Base-by-base conservation (phyloP, 2,113 vertebrate genomes). In the Meriones unguiculatus region DNA sequence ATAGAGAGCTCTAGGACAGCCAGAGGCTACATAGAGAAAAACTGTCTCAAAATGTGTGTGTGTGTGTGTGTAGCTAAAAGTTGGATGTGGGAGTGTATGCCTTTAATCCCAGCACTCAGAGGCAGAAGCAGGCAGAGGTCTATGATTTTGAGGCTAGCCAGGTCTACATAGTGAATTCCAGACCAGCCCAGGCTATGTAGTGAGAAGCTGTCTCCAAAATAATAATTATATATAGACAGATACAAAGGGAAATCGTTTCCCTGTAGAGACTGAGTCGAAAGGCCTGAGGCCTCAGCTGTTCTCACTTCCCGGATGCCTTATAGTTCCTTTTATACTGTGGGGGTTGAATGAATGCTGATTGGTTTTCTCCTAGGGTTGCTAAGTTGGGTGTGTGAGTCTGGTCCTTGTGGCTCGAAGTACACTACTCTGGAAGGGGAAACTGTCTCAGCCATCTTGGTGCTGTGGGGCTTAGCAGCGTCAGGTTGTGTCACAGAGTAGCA, bases 41-140 rank as follows among this genome's bases (percentile, higher is more conserved):
- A 30, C 41, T 77, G 75, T 50, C 75, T 77, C 24, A 7, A 70
- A 65, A 65, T 13, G 14, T 69, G 30, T 69, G 13, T 70, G 7
- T 6, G 28, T 70, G 7, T 70, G 32, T 28, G 32, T 70, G 90
- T 96, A 96, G 88, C 95, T 96, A 62, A 62, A 59, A 82, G 78
- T 54, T 82, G 78, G 54, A 12, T n/a, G 6, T 82, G 35, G 54
- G 32, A 59, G 35, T 38, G 12, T 22, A 62, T 15, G 57, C 80
- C 11, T 82, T 62, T 82, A 59, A 82, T 82, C 20, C 57, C 35
- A 82, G 52, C 20, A 59, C 5, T 82, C 35, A 62, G 35, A 82
- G 35, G 11, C 80, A 38, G 57, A 82, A 62, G 35, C 35, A 82
- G n/a, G 35, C 80, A 82, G 35, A 28, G 62, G 38, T 8, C n/a